A percentile compares a stretch with the other conserved stretches of the same genome.
phyloP scores from a whole-genome alignment of 1,140 invertebrate species.

The Harpegnathos saltator region DNA sequence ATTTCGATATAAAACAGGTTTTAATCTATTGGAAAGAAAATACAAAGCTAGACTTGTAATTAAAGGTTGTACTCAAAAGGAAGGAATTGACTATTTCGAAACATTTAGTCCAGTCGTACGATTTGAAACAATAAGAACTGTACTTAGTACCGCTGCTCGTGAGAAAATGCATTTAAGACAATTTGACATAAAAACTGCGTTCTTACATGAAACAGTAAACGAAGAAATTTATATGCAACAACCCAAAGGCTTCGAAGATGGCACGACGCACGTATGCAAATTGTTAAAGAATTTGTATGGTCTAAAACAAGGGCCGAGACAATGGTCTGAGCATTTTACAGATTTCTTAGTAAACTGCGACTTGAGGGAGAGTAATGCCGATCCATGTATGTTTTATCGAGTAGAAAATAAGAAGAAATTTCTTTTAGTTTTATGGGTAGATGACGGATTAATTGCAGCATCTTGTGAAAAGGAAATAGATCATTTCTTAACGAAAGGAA shows the following conservation, averaged over 20 bases:
- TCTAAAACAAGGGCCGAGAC: too few species aligned
- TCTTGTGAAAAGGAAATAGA: too few species aligned
- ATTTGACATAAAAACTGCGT: not conserved
- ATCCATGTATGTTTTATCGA: too few species aligned
- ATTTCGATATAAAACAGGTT: not conserved
- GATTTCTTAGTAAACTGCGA: too few species aligned
- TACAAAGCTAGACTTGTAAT: conserved; percentile 21
- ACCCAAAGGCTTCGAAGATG: not conserved
- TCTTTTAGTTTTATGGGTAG: too few species aligned
- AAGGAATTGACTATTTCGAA: conserved; percentile 21
- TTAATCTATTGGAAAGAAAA: not conserved
- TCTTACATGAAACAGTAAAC: not conserved
- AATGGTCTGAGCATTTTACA: too few species aligned
- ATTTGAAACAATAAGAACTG: conserved; percentile 47
- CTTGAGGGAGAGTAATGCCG: too few species aligned
- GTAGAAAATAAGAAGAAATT: too few species aligned
- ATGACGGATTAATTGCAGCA: too few species aligned
- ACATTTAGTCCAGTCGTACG: conserved; percentile 17
- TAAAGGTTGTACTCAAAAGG: conserved; percentile 2
- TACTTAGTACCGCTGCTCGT: conserved; percentile 70
- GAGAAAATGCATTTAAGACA: too few species aligned
- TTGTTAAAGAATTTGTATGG: too few species aligned
- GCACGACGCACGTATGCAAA: not conserved
- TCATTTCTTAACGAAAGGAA: too few species aligned
- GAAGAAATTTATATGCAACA: not conserved